Base-by-base conservation (phyloP, 2,113 vertebrate genomes). In the Microtus oregoni region DNA sequence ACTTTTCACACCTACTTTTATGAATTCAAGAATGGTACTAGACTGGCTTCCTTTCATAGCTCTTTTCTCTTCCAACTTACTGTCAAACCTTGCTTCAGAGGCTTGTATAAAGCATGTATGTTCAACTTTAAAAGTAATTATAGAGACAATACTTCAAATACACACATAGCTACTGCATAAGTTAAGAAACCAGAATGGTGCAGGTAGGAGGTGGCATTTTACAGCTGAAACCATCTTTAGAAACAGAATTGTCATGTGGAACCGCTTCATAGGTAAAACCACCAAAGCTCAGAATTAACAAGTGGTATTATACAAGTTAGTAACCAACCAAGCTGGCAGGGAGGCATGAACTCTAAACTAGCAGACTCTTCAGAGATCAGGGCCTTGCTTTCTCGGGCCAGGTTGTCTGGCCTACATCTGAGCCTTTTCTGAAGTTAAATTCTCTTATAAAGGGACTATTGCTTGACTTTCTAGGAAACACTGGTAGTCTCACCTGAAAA, bases 1-100 rank as follows among this genome's bases (percentile, higher is more conserved):
- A 95, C 95, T 79, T 76, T 79, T 97, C 72, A 89, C 96, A 94
- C 92, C 44, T 90, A 87, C 77, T 92, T 97, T 98, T 96, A 75
- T 96, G 91, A 97, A 97, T 93, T 96, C 86, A 86, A 92, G 96
- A 86, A 63, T 97, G 86, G 78, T 67, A 95, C n/a, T 86, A 94
- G 77, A 91, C 97, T 93, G 15, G 30, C 95, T 97, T 97, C 68
- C 61, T 87, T 86, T 82, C 88, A 86, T 82, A 92, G 65, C 61
- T 55, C 68, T 86, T 67, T 47, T 89, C 77, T 1, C 9, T 97
- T 93, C 94, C 85, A 96, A 92, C 72, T 93, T 91, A 96, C 86
- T 95, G 96, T 95, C 81, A 94, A 96, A 67, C 30, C 81, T 95
- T 94, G 50, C 95, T 95, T 96, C 96, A 86, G 76, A 95, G 97